These are phyloP conservation scores for Florisuga fusca DNA, from an alignment of 2,797 vertebrate genomes.

Conservation along the genomic window DNA sequence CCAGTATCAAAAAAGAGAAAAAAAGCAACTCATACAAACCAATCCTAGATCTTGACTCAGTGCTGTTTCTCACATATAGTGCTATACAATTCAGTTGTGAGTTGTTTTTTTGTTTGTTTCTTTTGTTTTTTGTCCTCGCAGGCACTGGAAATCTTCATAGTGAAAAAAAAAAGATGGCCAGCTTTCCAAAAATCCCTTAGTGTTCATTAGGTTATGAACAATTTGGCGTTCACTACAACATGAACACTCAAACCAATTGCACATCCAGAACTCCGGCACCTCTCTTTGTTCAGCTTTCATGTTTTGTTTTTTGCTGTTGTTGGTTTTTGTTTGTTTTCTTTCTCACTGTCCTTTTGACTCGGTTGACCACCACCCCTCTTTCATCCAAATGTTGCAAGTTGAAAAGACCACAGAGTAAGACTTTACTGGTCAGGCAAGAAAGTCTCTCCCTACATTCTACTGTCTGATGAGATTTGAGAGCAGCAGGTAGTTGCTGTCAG, in stretches of 20 bases:
- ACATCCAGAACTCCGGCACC: slow-evolving; percentile 78
- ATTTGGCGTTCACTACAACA: slow-evolving; percentile 82
- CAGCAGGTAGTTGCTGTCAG: slow-evolving; percentile 88
- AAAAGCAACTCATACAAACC: slow-evolving; percentile 20
- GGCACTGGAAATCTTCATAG: slow-evolving; percentile 54
- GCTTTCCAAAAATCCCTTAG: slow-evolving; percentile 71
- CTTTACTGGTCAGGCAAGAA: slow-evolving; percentile 85
- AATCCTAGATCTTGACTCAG: slow-evolving; percentile 69
- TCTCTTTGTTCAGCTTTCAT: slow-evolving; percentile 59
- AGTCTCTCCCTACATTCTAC: slow-evolving; percentile 99
- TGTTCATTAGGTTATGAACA: slow-evolving; percentile 75
- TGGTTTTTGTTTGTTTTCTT: slow-evolving; percentile 35
- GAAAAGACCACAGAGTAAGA: slow-evolving; percentile 82
- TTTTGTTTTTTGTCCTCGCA: neutral
- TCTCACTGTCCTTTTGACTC: slow-evolving; percentile 67
- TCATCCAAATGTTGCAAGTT: slow-evolving; percentile 72
- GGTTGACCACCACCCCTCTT: slow-evolving; percentile 76
- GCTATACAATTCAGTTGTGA: slow-evolving; percentile 62
- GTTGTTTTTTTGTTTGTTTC: neutral
- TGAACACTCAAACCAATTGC: slow-evolving; percentile 83
- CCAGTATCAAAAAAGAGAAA: slow-evolving; percentile 23
- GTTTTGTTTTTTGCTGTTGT: neutral
- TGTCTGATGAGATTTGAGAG: slow-evolving; percentile 96
- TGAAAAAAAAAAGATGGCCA: slow-evolving; percentile 50
- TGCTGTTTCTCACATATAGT: slow-evolving; percentile 71